Conservation (phyloP, 2,888 invertebrate genomes). For the Apoderus coryli region DNA sequence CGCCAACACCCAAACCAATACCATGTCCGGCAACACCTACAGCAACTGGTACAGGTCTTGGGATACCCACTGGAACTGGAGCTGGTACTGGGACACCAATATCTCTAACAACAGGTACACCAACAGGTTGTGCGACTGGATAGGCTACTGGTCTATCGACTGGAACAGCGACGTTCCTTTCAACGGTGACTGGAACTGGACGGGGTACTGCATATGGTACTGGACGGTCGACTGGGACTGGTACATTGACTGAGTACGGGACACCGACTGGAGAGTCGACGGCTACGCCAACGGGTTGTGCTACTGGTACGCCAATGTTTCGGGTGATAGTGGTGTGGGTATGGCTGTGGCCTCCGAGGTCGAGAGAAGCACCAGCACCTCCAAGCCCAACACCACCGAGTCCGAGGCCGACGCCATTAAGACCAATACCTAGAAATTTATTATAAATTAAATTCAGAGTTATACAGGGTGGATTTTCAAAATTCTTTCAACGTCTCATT, state of each 20-base stretch:
- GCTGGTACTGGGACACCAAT: constrained; percentile 13
- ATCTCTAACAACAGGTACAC: constrained; percentile 9
- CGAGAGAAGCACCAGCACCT: constrained; percentile 16
- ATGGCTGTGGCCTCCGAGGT: constrained; percentile 24
- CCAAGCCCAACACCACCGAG: constrained; percentile 8
- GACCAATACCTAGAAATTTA: no score
- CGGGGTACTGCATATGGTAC: constrained; percentile 34
- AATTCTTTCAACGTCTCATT: no score
- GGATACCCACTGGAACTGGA: constrained; percentile 22
- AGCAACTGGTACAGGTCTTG: constrained; percentile 27
- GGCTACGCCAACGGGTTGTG: constrained; percentile 27
- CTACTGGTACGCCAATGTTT: constrained; percentile 39
- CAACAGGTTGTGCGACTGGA: constrained; percentile 22
- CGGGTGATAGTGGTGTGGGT: constrained; percentile 34
- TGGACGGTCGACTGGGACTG: constrained; percentile 31
- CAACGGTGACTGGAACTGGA: constrained; percentile 34
- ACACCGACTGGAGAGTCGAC: constrained; percentile 27
- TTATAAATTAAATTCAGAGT: no score
- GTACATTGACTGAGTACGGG: constrained; percentile 28
- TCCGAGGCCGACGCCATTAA: constrained; percentile 5
- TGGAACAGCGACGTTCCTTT: constrained; percentile 38
- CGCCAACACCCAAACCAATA: constrained; percentile 6
- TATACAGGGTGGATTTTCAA: no score
- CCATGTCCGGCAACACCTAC: constrained; percentile 24
- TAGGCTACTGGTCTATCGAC: constrained; percentile 40